phyloP scores from a whole-genome alignment of 2,797 vertebrate species.

The Furcifer pardalis region DNA sequence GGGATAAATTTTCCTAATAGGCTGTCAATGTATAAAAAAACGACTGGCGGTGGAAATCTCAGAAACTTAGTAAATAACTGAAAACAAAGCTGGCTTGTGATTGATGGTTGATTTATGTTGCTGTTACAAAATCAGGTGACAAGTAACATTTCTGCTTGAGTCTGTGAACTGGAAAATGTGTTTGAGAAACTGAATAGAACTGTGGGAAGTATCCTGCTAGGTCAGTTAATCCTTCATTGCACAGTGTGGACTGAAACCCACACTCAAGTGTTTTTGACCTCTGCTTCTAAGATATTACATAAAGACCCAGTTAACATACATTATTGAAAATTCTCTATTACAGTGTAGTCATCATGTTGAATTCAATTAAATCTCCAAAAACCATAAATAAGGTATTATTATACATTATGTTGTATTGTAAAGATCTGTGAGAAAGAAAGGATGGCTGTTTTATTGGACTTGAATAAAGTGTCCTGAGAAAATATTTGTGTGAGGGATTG shows the following conservation, averaged over 20 bases:
- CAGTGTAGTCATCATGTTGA: conserved; percentile 58
- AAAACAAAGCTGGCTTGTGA: conserved; percentile 37
- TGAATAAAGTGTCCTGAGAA: conserved; percentile 73
- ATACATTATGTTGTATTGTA: conserved; percentile 43
- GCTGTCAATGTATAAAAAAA: conserved; percentile 50
- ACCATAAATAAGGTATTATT: conserved; percentile 70
- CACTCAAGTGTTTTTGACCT: conserved; percentile 56
- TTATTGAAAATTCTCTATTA: conserved; percentile 75
- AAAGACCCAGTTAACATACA: conserved; percentile 70
- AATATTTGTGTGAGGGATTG: conserved; percentile 78
- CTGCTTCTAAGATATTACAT: conserved; percentile 65
- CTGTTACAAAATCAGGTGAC: conserved; percentile 55
- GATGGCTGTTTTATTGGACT: conserved; percentile 62
- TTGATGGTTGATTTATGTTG: conserved; percentile 54
- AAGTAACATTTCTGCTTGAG: conserved; percentile 23
- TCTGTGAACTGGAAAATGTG: conserved; percentile 56
- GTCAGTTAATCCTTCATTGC: conserved; percentile 52
- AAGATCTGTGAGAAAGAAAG: conserved; percentile 51
- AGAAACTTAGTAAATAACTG: conserved; percentile 41
- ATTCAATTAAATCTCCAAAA: conserved; percentile 73
- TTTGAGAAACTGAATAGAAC: conserved; percentile 47
- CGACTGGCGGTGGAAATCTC: conserved; percentile 34
- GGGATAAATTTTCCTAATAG: conserved; percentile 58
- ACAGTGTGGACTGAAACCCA: conserved; percentile 50
- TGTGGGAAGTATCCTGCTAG: conserved; percentile 38